Percentiles rank a stretch among this genome's conserved stretches.
Conservation (phyloP, 2,113 vertebrate genomes). For the Cygnus atratus region DNA sequence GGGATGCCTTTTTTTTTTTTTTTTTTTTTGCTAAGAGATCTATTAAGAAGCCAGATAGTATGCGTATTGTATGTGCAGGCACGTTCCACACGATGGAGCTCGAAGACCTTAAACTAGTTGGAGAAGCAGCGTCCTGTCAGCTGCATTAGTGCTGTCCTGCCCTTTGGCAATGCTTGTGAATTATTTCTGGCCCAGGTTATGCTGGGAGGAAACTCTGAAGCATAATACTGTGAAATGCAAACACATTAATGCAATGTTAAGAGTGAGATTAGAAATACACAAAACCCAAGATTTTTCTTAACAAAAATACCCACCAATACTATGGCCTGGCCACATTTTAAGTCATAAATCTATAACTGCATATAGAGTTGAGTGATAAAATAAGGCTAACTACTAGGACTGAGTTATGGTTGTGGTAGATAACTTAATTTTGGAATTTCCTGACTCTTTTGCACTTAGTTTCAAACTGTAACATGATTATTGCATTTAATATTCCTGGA, state of each 20-base stretch:
- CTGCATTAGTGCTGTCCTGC: slow-evolving; percentile 8
- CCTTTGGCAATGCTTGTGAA: neutral
- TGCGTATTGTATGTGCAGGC: neutral
- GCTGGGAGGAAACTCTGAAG: slow-evolving; percentile 53
- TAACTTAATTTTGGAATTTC: slow-evolving; percentile 52
- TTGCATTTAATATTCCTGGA: neutral
- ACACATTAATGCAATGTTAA: neutral
- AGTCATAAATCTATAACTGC: slow-evolving; percentile 12
- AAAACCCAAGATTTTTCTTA: slow-evolving; percentile 30
- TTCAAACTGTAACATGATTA: neutral
- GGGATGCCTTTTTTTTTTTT: neutral
- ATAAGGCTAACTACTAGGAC: neutral
- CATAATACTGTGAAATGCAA: slow-evolving; percentile 37
- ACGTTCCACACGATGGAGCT: slow-evolving; percentile 67
- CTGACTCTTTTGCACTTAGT: slow-evolving; percentile 47
- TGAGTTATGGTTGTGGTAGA: slow-evolving; percentile 16
- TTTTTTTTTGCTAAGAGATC: too few species aligned
- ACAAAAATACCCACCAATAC: neutral
- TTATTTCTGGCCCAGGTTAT: slow-evolving; percentile 30
- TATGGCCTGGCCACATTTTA: neutral
- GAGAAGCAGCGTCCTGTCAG: neutral
- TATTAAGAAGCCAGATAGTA: fast-evolving
- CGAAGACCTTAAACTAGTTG: slow-evolving; percentile 41
- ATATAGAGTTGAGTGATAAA: neutral
- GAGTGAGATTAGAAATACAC: neutral